Evolutionary conservation across 2,113 vertebrate genomes (phyloP).

Genomic region (Leptocoma aspasia): DNA sequence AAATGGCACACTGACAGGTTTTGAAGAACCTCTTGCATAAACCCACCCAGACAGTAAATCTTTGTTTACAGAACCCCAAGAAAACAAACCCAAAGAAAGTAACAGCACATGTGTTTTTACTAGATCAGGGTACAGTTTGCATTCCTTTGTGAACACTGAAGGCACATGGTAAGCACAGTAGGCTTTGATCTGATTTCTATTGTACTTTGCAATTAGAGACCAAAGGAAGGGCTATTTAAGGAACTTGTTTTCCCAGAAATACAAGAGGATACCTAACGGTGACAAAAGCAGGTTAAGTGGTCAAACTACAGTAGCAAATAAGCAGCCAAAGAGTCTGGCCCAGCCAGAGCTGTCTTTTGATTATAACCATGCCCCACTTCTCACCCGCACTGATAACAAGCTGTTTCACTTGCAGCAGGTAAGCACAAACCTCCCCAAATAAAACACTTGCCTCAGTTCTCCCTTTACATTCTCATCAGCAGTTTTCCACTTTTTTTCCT

Average conservation of each 20-base stretch:
- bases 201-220: background rate
- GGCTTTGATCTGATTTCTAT: background rate
- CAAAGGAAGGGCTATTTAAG: background rate
- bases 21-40: background rate
- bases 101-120: background rate
- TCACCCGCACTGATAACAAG: background rate
- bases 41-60: background rate
- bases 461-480: background rate
- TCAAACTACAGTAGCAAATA: background rate
- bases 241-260: background rate
- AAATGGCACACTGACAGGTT: background rate
- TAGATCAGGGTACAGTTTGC: background rate
- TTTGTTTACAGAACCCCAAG: background rate
- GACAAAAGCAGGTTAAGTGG: background rate
- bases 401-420: background rate
- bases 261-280: background rate
- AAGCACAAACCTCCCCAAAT: background rate
- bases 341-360: background rate
- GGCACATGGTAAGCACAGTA: background rate
- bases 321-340: background rate
- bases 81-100: background rate
- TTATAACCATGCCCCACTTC: background rate
- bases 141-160: background rate
- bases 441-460: background rate
- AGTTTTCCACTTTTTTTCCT: background rate